A percentile compares a stretch with the other conserved stretches of the same genome.
Evolutionary conservation across 2,888 invertebrate genomes (phyloP).

Genomic region (Brachyopa scutellaris): DNA sequence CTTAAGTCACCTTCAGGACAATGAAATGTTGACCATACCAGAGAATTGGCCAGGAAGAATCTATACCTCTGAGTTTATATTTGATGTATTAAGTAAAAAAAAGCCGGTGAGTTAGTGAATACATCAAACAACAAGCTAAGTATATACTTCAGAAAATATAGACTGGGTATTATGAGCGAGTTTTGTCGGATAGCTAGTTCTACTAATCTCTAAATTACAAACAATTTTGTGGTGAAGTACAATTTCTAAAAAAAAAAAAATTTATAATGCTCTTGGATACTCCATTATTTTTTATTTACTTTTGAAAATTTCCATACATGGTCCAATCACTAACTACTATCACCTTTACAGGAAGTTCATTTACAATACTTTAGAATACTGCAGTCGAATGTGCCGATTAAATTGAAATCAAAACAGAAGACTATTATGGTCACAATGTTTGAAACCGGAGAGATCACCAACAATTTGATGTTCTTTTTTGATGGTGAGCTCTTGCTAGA

Average conservation of each 20-base stretch:
- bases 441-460: constrained; percentile 34
- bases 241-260: too few species aligned
- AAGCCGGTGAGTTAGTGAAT: constrained; percentile 30
- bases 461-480: constrained; percentile 56
- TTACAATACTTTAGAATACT: constrained; percentile 23
- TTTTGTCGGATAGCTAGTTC: too few species aligned
- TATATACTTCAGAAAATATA: background rate
- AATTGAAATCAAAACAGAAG: constrained; percentile 46
- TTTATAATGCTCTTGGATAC: too few species aligned
- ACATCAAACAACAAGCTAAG: background rate
- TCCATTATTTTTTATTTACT: too few species aligned
- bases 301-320: too few species aligned
- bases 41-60: constrained; percentile 50
- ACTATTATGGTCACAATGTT: constrained; percentile 58
- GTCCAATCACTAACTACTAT: too few species aligned
- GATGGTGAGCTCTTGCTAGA: constrained; percentile 22
- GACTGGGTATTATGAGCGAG: too few species aligned
- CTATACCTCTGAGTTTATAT: constrained; percentile 56
- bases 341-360: constrained; percentile 8
- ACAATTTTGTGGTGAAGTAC: too few species aligned
- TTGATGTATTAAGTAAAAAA: constrained; percentile 40
- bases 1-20: constrained; percentile 45
- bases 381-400: constrained; percentile 36
- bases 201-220: too few species aligned
- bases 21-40: constrained; percentile 39